Conservation (phyloP, 2,888 invertebrate species). For the Leptinotarsa tumamoca region DNA sequence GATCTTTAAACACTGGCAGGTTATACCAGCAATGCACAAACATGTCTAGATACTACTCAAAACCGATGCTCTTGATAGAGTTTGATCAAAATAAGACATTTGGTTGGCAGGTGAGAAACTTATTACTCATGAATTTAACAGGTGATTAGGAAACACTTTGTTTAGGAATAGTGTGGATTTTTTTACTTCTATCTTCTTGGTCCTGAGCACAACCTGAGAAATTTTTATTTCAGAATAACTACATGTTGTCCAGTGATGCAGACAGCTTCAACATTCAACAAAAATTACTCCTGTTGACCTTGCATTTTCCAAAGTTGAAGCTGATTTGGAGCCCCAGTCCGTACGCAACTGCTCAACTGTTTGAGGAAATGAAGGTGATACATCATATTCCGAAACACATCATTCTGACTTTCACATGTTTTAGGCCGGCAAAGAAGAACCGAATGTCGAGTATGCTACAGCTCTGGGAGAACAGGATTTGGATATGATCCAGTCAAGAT, state of each 20-base stretch:
- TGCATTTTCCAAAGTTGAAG: slow-evolving; percentile 93
- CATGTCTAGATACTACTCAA: slow-evolving; percentile 90
- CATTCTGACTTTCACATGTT: slow-evolving; percentile 49
- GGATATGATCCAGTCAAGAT: slow-evolving; percentile 69
- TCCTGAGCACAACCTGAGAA: not conserved
- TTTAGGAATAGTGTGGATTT: too few relatives aligned
- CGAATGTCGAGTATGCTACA: slow-evolving; percentile 78
- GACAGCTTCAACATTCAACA: slow-evolving; percentile 83
- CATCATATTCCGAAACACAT: slow-evolving; percentile 1
- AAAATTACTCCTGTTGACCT: slow-evolving; percentile 90
- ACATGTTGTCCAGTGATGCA: slow-evolving; percentile 82
- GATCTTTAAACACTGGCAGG: slow-evolving; percentile 93
- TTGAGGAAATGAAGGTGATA: slow-evolving; percentile 90
- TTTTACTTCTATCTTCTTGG: too few relatives aligned
- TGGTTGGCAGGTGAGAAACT: slow-evolving; percentile 79
- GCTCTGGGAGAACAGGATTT: slow-evolving; percentile 75
- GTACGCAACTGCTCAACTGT: slow-evolving; percentile 94
- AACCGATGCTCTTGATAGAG: slow-evolving; percentile 93
- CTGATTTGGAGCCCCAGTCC: slow-evolving; percentile 98
- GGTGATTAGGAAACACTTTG: too few relatives aligned
- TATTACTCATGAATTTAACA: not conserved
- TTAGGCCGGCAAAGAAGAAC: slow-evolving; percentile 85
- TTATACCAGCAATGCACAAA: slow-evolving; percentile 95
- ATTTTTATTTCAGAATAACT: slow-evolving; percentile 74
- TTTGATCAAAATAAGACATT: slow-evolving; percentile 96